Percentiles rank a stretch among this genome's conserved stretches.
phyloP scores from a whole-genome alignment of 2,797 vertebrate species.

The Trachops cirrhosus region DNA sequence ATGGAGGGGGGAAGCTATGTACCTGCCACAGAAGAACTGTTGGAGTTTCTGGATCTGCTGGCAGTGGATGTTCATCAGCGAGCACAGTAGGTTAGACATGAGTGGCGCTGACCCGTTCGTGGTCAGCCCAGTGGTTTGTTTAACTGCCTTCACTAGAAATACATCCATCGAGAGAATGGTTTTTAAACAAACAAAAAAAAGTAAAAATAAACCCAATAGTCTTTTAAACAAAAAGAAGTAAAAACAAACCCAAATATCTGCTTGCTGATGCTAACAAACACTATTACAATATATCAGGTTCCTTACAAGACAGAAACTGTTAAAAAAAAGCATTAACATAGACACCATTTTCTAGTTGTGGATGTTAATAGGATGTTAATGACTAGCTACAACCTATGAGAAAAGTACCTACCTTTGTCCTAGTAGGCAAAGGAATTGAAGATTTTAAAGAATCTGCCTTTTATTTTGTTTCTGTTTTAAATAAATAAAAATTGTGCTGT shows the following conservation, averaged over 20 bases:
- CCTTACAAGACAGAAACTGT: constrained; percentile 38
- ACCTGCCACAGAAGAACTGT: background rate
- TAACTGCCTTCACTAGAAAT: constrained; percentile 38
- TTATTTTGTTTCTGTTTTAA: constrained; percentile 40
- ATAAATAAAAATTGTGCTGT: background rate
- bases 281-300: background rate
- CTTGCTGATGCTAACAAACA: constrained; percentile 33
- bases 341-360: background rate
- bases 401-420: background rate
- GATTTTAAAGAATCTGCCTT: constrained; percentile 27
- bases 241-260: constrained; percentile 23
- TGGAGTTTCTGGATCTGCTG: background rate
- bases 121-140: background rate
- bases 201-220: background rate
- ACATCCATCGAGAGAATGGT: background rate
- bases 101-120: background rate
- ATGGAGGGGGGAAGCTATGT: background rate
- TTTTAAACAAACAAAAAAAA: constrained; percentile 43
- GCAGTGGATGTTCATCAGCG: background rate
- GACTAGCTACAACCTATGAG: background rate
- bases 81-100: background rate
- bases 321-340: background rate
- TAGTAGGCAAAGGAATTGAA: background rate
- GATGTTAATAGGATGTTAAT: background rate
- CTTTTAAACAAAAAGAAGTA: constrained; percentile 50